These are phyloP conservation scores for Anabas testudineus DNA, from an alignment of 2,797 vertebrate genomes.

Conservation along the genomic window DNA sequence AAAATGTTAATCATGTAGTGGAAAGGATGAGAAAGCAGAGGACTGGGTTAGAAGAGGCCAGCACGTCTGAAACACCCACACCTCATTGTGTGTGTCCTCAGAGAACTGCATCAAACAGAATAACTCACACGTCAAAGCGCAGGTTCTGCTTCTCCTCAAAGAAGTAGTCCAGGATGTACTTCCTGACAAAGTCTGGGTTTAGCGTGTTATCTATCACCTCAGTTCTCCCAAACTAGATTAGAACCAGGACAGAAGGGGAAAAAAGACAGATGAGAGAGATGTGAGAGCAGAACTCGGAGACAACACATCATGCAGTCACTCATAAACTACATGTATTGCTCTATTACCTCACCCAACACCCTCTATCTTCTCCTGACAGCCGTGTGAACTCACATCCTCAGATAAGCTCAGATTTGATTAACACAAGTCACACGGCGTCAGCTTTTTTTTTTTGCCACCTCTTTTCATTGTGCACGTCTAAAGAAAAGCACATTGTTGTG, in stretches of 20 bases:
- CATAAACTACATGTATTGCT: slow-evolving; percentile 14
- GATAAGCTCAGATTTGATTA: slow-evolving; percentile 61
- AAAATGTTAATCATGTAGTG: slow-evolving; percentile 40
- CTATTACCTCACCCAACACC: slow-evolving; percentile 12
- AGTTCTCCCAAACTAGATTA: slow-evolving; percentile 91
- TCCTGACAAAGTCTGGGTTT: slow-evolving; percentile 96
- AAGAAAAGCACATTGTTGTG: slow-evolving; percentile 46
- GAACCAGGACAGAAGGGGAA: slow-evolving; percentile 40
- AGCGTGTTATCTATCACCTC: slow-evolving; percentile 97
- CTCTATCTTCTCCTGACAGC: slow-evolving; percentile 17
- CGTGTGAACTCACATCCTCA: slow-evolving; percentile 36
- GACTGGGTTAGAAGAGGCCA: slow-evolving; percentile 22
- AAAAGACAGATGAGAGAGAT: slow-evolving; percentile 26
- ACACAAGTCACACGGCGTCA: slow-evolving; percentile 44
- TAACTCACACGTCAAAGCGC: slow-evolving; percentile 95
- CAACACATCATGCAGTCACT: slow-evolving; percentile 28
- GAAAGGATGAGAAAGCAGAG: slow-evolving; percentile 40
- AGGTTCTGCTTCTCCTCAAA: slow-evolving; percentile 98
- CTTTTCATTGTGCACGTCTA: slow-evolving; percentile 35
- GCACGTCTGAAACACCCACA: slow-evolving; percentile 35
- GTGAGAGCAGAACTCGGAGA: slow-evolving; percentile 29
- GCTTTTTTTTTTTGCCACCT: slow-evolving; percentile 39
- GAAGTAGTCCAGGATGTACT: slow-evolving; percentile 96
- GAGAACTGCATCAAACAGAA: slow-evolving; percentile 69
- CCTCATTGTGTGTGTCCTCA: slow-evolving; percentile 21